Base-by-base conservation (phyloP, 2,113 vertebrate genomes). In the Ranitomeya variabilis region DNA sequence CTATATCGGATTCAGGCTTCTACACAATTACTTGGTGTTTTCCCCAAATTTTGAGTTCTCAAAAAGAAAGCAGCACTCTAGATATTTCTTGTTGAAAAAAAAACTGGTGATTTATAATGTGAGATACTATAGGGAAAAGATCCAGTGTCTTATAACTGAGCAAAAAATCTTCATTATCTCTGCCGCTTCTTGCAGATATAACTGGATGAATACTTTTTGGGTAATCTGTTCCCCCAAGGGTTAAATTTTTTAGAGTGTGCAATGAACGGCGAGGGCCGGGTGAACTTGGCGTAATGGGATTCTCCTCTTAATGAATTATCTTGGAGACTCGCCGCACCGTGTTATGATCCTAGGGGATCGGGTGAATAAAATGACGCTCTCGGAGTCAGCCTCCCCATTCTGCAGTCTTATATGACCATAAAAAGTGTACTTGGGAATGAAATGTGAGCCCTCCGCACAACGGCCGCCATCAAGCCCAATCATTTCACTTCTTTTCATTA, bases 401-500 rank as follows among this genome's bases (percentile, higher is more conserved):
- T 26, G 71, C 80, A 66, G 45, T 74, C 67, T 76, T 76, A 54
- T 64, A 83, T 11, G 67, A 80, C 21, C 37, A 55, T 88, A 88
- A 88, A 88, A 88, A 64, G 57, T 76, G 80, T 66, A 77, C 69
- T 83, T 52, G 80, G 80, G 60, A 83, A 88, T 88, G 80, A 88
- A 88, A 83, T 88, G 87, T 76, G 87, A 83, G 80, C 87, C 87
- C 80, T 88, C 73, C 31, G 87, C 80, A 45, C 69, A n/a, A 23
- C 71, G 71, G 77, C 80, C 60, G 80, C 69, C 87, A 77, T 88
- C 80, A 73, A 76, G 80, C 73, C 73, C 80, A 88, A 88, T 88
- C 80, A 88, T 88, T 88, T 88, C 23, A 71, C 87, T 76, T 83
- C 87, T 88, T 82, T 88, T 88, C 87, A 88, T 88, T 83, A 88